These are phyloP conservation scores for Drosophila bocki DNA, from an alignment of 1,140 invertebrate genomes.

Conservation along the genomic window DNA sequence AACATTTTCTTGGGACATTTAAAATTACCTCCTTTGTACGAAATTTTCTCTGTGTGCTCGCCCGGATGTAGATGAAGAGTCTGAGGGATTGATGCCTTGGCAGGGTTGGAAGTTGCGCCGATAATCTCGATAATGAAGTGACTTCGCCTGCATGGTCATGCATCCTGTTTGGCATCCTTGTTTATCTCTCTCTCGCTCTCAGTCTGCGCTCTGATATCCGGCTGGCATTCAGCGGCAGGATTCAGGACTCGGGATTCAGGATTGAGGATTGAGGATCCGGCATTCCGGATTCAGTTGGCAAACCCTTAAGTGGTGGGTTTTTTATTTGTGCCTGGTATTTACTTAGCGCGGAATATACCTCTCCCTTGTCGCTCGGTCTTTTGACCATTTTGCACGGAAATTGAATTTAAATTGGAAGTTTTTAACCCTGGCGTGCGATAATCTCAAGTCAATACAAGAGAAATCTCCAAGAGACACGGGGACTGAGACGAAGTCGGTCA, in stretches of 20 bases:
- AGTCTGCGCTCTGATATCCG: conserved; percentile 74
- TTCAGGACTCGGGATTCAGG: conserved; percentile 14
- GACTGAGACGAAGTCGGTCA: conserved; percentile 18
- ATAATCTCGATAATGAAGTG: conserved; percentile 84
- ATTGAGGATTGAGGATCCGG: conserved; percentile 25
- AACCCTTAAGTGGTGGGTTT: conserved; percentile 78
- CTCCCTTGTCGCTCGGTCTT: conserved; percentile 62
- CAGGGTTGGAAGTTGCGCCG: conserved; percentile 78
- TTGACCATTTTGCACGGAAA: conserved; percentile 83
- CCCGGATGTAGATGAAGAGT: conserved; percentile 27
- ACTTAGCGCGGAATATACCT: conserved; percentile 11
- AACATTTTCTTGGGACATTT: no score
- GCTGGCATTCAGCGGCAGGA: conserved; percentile 45
- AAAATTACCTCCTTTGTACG: not conserved
- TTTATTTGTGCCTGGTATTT: conserved; percentile 51
- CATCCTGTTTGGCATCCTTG: conserved; percentile 66
- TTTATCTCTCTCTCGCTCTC: conserved; percentile 38
- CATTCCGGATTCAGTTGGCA: conserved; percentile 41
- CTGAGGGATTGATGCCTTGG: conserved; percentile 56
- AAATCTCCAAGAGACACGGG: conserved; percentile 52
- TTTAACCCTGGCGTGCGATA: conserved; percentile 81
- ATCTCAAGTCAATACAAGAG: conserved; percentile 61
- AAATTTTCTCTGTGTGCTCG: conserved; percentile 17
- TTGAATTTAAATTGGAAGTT: conserved; percentile 83
- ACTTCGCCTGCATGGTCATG: conserved; percentile 78